phyloP scores from a whole-genome alignment of 2,797 vertebrate species.

The Apodemus agrarius region DNA sequence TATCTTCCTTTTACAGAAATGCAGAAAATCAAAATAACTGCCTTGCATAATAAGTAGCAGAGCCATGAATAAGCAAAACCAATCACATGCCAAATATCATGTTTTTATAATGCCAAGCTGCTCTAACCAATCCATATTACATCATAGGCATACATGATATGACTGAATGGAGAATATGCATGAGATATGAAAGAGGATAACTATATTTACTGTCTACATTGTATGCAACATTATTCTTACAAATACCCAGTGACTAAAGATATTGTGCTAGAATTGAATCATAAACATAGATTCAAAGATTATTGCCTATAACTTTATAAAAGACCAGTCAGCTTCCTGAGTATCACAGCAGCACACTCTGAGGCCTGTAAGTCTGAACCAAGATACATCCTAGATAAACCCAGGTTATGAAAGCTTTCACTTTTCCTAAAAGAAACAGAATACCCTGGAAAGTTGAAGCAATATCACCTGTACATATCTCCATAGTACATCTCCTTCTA shows the following conservation, averaged over 20 bases:
- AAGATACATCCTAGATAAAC: not conserved
- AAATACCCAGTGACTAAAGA: not conserved
- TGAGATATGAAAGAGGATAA: not conserved
- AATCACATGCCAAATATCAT: not conserved
- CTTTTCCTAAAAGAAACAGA: not conserved
- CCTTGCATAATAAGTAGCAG: not conserved
- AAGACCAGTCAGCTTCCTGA: not conserved
- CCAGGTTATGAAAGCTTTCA: not conserved
- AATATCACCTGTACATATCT: not conserved
- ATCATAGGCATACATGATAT: not conserved
- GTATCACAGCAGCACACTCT: not conserved
- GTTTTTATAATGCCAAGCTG: not conserved
- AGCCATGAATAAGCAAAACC: not conserved
- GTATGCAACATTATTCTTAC: not conserved
- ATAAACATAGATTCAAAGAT: not conserved
- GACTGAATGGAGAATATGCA: not conserved
- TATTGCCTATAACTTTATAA: not conserved
- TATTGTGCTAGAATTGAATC: not conserved
- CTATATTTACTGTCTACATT: not conserved
- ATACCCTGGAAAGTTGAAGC: not conserved
- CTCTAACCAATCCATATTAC: not conserved
- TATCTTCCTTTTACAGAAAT: constrained; percentile 24
- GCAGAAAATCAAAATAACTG: constrained; percentile 33
- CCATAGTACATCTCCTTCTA: too few relatives aligned
- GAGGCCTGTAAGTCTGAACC: not conserved